These are phyloP conservation scores for Drosophila formosana DNA, from an alignment of 2,888 invertebrate genomes.

Conservation along the genomic window DNA sequence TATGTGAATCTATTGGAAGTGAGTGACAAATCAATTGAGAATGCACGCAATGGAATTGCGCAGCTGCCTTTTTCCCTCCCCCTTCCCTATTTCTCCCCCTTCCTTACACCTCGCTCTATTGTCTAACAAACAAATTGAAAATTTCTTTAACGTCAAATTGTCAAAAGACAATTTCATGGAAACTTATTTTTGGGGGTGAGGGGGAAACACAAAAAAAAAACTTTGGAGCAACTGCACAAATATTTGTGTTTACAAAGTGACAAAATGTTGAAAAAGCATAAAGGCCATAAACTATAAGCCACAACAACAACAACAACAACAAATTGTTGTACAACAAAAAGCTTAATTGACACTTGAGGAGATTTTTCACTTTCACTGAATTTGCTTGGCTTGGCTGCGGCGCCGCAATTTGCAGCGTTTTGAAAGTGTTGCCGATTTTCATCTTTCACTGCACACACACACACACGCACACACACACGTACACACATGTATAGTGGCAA, in stretches of 20 bases:
- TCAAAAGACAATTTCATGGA: constrained; percentile 23
- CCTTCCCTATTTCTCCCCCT: neutral
- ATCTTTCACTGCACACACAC: constrained; percentile 60
- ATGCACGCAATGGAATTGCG: constrained; percentile 47
- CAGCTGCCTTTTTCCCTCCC: constrained; percentile 27
- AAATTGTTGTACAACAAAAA: constrained; percentile 48
- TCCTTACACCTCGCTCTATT: too few relatives aligned
- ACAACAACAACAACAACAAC: constrained; percentile 42
- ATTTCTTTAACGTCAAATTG: constrained; percentile 29
- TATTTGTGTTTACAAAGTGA: constrained; percentile 49
- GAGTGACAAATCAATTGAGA: constrained; percentile 31
- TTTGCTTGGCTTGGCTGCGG: constrained; percentile 39
- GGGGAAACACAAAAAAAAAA: neutral
- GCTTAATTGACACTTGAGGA: constrained; percentile 76
- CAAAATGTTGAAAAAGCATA: constrained; percentile 29
- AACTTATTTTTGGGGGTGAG: constrained; percentile 15
- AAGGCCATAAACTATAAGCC: constrained; percentile 28
- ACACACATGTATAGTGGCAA: constrained; percentile 16
- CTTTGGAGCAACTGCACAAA: constrained; percentile 58
- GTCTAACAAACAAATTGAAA: constrained; percentile 30
- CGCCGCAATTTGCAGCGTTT: constrained; percentile 64
- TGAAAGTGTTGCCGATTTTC: constrained; percentile 66
- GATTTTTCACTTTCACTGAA: constrained; percentile 79
- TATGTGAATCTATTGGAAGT: constrained; percentile 2
- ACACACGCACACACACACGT: constrained; percentile 22